Evolutionary conservation across 2,113 vertebrate species (phyloP).

Genomic region (Crotalus viridis): DNA sequence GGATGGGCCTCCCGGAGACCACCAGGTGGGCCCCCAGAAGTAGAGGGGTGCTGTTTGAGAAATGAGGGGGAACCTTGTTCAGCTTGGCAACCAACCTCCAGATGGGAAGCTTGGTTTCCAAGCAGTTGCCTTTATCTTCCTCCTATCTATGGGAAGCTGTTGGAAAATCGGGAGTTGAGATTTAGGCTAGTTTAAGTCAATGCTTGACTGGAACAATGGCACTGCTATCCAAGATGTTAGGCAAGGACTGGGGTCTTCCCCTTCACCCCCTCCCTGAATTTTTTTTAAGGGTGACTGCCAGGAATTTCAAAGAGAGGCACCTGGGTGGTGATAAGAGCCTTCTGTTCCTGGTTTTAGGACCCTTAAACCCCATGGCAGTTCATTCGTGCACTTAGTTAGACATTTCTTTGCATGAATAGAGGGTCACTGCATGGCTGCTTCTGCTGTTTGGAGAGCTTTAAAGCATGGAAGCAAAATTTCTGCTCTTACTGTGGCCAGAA

Average conservation of each 20-base stretch:
- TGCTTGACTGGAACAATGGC: background rate
- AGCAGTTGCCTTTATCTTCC: background rate
- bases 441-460: background rate
- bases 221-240: background rate
- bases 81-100: background rate
- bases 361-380: background rate
- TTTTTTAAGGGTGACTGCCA: background rate
- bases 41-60: background rate
- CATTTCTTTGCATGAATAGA: background rate
- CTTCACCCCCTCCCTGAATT: background rate
- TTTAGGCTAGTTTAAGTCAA: background rate
- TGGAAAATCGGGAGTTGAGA: background rate
- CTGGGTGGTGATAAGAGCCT: background rate
- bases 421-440: background rate
- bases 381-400: background rate
- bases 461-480: background rate
- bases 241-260: background rate
- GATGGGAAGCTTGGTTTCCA: background rate
- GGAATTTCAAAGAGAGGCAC: background rate
- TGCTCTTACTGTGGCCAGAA: background rate
- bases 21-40: background rate
- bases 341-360: background rate
- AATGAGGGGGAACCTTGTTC: background rate
- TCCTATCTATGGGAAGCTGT: background rate
- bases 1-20: background rate